Percentiles rank a stretch among this genome's conserved stretches.
phyloP scores from a whole-genome alignment of 2,797 vertebrate species.

The Poeciliopsis presidionis region DNA sequence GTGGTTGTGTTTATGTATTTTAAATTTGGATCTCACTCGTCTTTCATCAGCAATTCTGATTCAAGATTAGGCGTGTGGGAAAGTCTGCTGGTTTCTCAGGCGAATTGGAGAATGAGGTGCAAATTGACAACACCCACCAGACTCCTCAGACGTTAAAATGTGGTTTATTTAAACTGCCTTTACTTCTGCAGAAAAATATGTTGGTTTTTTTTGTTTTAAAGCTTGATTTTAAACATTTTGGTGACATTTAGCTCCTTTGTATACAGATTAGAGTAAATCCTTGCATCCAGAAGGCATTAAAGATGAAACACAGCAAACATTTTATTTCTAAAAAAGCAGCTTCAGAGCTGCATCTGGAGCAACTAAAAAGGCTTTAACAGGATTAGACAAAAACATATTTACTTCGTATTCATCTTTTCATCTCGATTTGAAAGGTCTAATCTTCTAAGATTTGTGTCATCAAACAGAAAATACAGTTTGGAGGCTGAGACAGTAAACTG shows the following conservation, averaged over 20 bases:
- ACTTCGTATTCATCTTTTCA: constrained; percentile 2
- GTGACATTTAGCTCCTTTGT: constrained; percentile 13
- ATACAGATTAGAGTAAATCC: constrained; percentile 32
- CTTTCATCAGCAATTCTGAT: constrained; percentile 48
- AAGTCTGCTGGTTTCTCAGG: constrained; percentile 18
- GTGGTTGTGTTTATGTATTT: constrained; percentile 29
- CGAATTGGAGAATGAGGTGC: constrained; percentile 10
- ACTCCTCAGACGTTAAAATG: constrained; percentile 2
- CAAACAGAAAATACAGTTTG: neutral
- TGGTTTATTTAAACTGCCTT: constrained; percentile 7
- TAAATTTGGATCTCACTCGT: constrained; percentile 18
- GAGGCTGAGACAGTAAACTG: neutral
- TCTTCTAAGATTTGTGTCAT: constrained; percentile 6
- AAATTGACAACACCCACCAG: constrained; percentile 15
- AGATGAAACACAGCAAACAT: constrained; percentile 13
- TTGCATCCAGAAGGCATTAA: constrained; percentile 10
- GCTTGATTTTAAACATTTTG: constrained; percentile 1
- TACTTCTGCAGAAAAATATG: neutral
- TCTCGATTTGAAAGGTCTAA: neutral
- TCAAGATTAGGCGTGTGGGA: constrained; percentile 23
- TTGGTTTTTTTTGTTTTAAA: neutral
- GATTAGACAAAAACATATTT: neutral
- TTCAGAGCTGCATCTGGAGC: constrained; percentile 7
- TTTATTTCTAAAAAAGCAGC: constrained; percentile 4
- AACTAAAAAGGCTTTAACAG: constrained; percentile 7